Base-by-base conservation (phyloP, 2,113 vertebrate genomes). In the Halcyon senegalensis region DNA sequence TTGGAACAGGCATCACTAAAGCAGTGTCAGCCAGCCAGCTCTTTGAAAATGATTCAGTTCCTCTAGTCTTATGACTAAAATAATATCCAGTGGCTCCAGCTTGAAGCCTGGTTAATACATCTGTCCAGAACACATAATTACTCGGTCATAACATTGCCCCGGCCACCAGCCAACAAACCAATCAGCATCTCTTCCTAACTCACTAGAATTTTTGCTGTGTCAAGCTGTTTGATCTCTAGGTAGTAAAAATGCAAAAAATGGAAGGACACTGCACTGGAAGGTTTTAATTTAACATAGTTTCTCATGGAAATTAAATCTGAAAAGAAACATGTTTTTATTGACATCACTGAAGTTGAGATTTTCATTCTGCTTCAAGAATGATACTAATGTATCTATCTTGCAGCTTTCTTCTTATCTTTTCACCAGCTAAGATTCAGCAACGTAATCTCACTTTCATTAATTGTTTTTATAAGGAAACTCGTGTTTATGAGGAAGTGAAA, bases 31-130 rank as follows among this genome's bases (percentile, higher is more conserved):
- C 96, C 97, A 98, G 98, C 97, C 97, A 97, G 96, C 93, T 95
- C 98, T 98, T 98, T 98, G 98, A 98, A 98, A 98, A 98, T 95
- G 95, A 97, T 98, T 97, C 98, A 97, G 98, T 98, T 98, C 98
- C 98, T 98, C 96, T 94, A 97, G 97, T 96, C 98, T 98, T 98
- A 98, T 98, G 98, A 98, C 98, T 98, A 98, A 98, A 98, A 99
- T 98, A 99, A 99, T 98, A 98, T 98, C 98, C 99, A 98, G 98
- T 99, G 99, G 98, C 98, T 99, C 98, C 98, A 98, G 98, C 98
- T 90, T 76, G 97, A 98, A 98, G 98, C 98, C 99, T 99, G 99
- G 98, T 98, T 99, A 99, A 99, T 99, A 98, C 98, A 99, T 99
- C 99, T 99, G 99, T 99, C 99, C 98, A 98, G 98, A 98, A 97